These are phyloP conservation scores for Alfaro cultratus DNA, from an alignment of 2,797 vertebrate species.

Conservation along the genomic window DNA sequence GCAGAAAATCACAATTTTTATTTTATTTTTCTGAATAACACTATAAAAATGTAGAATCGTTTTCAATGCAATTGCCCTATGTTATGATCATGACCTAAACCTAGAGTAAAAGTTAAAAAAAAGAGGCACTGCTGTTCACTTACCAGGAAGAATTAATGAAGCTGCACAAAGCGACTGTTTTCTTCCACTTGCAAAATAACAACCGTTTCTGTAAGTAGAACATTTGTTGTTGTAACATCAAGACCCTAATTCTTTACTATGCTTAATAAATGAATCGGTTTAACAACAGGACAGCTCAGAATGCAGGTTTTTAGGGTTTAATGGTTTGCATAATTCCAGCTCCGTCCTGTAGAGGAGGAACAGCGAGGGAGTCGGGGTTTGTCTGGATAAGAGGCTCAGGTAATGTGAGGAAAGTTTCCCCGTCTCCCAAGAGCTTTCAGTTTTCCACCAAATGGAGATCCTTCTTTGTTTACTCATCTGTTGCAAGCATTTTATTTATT, in stretches of 20 bases:
- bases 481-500: neutral
- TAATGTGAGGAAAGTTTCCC: neutral
- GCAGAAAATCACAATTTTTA: neutral
- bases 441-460: neutral
- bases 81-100: neutral
- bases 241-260: neutral
- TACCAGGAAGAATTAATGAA: neutral
- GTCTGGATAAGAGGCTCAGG: neutral
- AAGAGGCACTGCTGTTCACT: neutral
- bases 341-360: neutral
- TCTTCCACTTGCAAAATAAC: neutral
- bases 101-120: neutral
- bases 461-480: neutral
- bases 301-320: neutral
- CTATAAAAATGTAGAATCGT: neutral
- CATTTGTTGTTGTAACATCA: neutral
- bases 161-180: neutral
- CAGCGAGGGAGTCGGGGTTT: neutral
- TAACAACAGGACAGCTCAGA: neutral
- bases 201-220: neutral
- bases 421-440: neutral
- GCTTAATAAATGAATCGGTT: neutral
- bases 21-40: neutral
- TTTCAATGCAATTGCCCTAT: neutral
- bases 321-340: neutral